Conservation (phyloP, 2,113 vertebrate genomes). For the Anhinga anhinga region DNA sequence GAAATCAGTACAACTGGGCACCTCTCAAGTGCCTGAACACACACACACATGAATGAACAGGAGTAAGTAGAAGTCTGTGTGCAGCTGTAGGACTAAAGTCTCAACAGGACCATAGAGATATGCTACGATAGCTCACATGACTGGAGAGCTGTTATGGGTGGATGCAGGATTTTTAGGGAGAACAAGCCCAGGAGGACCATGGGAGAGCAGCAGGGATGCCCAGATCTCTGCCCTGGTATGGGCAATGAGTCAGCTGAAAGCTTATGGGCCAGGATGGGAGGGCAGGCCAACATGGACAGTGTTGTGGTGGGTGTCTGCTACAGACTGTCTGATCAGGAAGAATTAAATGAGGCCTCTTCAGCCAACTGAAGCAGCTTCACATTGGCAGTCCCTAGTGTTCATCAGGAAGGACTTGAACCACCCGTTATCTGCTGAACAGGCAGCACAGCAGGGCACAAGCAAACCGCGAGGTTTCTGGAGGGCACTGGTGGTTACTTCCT, state of each 20-base stretch:
- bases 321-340: neutral
- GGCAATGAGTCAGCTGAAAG: neutral
- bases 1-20: neutral
- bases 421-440: neutral
- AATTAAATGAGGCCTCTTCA: neutral
- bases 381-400: neutral
- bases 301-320: neutral
- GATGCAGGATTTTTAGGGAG: neutral
- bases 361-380: neutral
- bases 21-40: neutral
- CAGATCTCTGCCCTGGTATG: neutral
- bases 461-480: neutral
- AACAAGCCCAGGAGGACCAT: neutral
- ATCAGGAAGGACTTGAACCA: neutral
- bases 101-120: neutral
- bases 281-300: neutral
- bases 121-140: neutral
- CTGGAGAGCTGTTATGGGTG: neutral
- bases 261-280: neutral
- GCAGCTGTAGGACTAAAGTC: neutral
- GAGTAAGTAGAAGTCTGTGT: neutral
- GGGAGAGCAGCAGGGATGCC: neutral
- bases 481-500: neutral
- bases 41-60: neutral
- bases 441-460: neutral